Conservation (phyloP, 1,140 invertebrate genomes). For the Pectinophora gossypiella region DNA sequence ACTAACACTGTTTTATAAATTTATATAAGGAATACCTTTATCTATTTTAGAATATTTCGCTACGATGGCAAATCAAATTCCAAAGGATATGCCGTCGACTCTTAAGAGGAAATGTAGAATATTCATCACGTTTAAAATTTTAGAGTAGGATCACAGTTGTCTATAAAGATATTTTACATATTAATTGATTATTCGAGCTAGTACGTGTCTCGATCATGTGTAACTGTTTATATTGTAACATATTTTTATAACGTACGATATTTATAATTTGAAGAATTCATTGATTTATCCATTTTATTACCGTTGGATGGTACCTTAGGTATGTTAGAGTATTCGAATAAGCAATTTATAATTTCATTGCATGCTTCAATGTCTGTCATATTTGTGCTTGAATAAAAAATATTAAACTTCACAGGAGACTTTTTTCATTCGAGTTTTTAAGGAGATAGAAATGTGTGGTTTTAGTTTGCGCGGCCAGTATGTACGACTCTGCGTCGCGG, state of each 20-base stretch:
- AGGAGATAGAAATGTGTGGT: background rate
- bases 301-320: constrained; percentile 13
- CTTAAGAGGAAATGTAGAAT: no score
- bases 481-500: background rate
- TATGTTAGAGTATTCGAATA: constrained; percentile 20
- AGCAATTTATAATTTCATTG: constrained; percentile 36
- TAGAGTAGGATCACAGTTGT: background rate
- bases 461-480: background rate
- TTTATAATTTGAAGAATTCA: constrained; percentile 23
- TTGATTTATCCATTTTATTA: constrained; percentile 22
- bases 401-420: constrained; percentile 35
- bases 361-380: constrained; percentile 64
- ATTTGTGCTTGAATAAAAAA: constrained; percentile 66
- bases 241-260: constrained; percentile 42
- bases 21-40: constrained; percentile 2
- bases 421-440: constrained; percentile 30
- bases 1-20: constrained; percentile 23
- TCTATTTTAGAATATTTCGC: background rate
- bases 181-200: background rate
- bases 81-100: no score
- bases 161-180: background rate
- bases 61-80: no score
- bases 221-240: constrained; percentile 38
- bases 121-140: constrained; percentile 14
- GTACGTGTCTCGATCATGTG: background rate